Percentiles rank a stretch among this genome's conserved stretches.
These are phyloP conservation scores for Drosophila rellima DNA, from an alignment of 2,888 invertebrate genomes.

Conservation along the genomic window DNA sequence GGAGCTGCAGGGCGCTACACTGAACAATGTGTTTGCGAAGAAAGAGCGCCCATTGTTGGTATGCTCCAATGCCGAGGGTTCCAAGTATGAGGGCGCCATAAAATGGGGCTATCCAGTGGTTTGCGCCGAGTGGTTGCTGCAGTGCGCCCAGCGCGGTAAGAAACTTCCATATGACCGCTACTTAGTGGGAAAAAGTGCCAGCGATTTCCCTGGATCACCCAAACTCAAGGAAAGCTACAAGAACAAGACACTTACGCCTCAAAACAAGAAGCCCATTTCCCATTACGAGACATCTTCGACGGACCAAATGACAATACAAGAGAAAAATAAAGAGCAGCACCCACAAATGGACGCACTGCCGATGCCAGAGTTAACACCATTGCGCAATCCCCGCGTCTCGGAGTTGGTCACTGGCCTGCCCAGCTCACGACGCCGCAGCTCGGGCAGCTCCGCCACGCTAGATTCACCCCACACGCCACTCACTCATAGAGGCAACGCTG, in stretches of 20 bases:
- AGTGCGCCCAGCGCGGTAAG: slow-evolving; percentile 88
- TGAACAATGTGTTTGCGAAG: slow-evolving; percentile 90
- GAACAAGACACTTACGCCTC: slow-evolving; percentile 20
- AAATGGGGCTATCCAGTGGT: slow-evolving; percentile 95
- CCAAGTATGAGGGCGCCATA: slow-evolving; percentile 93
- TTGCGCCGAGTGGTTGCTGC: slow-evolving; percentile 91
- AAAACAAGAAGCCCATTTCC: background rate
- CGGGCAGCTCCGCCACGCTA: slow-evolving; percentile 27
- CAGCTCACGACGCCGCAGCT: slow-evolving; percentile 41
- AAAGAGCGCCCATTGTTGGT: slow-evolving; percentile 93
- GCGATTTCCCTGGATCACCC: slow-evolving; percentile 79
- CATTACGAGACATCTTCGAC: background rate
- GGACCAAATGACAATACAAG: background rate
- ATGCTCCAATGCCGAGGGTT: slow-evolving; percentile 90
- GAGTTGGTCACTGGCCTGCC: slow-evolving; percentile 73
- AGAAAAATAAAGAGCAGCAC: slow-evolving; percentile 12
- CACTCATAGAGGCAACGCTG: slow-evolving; percentile 43
- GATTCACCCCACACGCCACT: slow-evolving; percentile 84
- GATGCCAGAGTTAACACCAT: slow-evolving; percentile 71
- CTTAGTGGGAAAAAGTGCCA: slow-evolving; percentile 87
- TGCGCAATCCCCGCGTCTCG: slow-evolving; percentile 83
- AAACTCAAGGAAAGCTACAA: slow-evolving; percentile 37
- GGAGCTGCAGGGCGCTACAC: slow-evolving; percentile 90
- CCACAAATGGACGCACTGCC: slow-evolving; percentile 40
- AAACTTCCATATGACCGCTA: slow-evolving; percentile 87